Percentiles rank a stretch among this genome's conserved stretches.
phyloP scores from a whole-genome alignment of 2,797 vertebrate species.

The Sebastes taczanowskii region DNA sequence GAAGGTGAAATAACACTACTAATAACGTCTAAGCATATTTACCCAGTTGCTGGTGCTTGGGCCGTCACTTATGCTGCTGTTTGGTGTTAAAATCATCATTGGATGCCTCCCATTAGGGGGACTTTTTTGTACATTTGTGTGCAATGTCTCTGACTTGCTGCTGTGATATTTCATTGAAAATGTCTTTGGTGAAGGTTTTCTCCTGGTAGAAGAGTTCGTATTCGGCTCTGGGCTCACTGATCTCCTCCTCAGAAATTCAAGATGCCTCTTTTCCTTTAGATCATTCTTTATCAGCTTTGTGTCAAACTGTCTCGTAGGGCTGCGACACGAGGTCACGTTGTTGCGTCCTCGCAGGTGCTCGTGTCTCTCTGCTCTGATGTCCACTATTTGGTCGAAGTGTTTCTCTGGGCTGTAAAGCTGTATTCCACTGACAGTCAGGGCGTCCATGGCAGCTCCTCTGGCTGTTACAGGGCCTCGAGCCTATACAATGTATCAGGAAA shows the following conservation, averaged over 20 bases:
- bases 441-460: slow-evolving; percentile 66
- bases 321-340: slow-evolving; percentile 83
- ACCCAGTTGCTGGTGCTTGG: slow-evolving; percentile 72
- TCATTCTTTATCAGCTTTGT: slow-evolving; percentile 70
- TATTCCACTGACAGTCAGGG: slow-evolving; percentile 21
- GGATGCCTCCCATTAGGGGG: slow-evolving; percentile 46
- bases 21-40: not conserved
- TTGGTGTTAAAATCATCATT: slow-evolving; percentile 37
- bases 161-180: slow-evolving; percentile 8
- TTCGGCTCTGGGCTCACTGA: slow-evolving; percentile 64
- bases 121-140: slow-evolving; percentile 19
- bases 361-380: slow-evolving; percentile 75
- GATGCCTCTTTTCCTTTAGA: slow-evolving; percentile 80
- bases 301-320: slow-evolving; percentile 71
- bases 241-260: slow-evolving; percentile 80
- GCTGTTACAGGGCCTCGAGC: not conserved
- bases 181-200: slow-evolving; percentile 12
- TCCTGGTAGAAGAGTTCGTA: slow-evolving; percentile 18
- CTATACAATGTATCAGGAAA: slow-evolving; percentile 22
- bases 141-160: slow-evolving; percentile 24
- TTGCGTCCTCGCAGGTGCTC: slow-evolving; percentile 78
- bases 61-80: slow-evolving; percentile 43
- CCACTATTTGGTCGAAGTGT: slow-evolving; percentile 74
- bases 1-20: not conserved
- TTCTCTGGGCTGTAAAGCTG: slow-evolving; percentile 30